Percentiles rank a stretch among this genome's conserved stretches.
phyloP scores from a whole-genome alignment of 2,113 vertebrate genomes.

The Nycticebus coucang region DNA sequence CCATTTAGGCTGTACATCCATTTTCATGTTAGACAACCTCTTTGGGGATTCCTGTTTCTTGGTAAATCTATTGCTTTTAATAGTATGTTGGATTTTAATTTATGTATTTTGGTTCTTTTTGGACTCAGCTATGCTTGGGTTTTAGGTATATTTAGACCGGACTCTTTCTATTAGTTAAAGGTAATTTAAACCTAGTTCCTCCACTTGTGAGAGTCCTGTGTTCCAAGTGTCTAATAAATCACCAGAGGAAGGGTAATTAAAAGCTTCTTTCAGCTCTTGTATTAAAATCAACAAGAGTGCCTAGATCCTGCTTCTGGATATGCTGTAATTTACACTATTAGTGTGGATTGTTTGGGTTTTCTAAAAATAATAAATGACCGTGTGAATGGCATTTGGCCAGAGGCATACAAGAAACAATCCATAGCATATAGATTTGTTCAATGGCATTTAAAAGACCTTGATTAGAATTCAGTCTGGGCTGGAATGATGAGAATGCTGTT shows the following conservation, averaged over 20 bases:
- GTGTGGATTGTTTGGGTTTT: slow-evolving; percentile 83
- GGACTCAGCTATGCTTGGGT: neutral
- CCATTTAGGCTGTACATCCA: neutral
- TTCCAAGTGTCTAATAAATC: slow-evolving; percentile 62
- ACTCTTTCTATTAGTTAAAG: slow-evolving; percentile 44
- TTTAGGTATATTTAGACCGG: slow-evolving; percentile 29
- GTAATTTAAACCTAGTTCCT: slow-evolving; percentile 64
- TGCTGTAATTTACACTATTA: slow-evolving; percentile 79
- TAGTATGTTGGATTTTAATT: neutral
- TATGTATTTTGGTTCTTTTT: neutral
- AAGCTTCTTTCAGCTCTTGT: slow-evolving; percentile 70
- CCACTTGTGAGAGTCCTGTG: neutral
- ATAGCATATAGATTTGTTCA: slow-evolving; percentile 89
- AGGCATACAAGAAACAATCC: slow-evolving; percentile 85
- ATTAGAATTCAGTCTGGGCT: slow-evolving; percentile 87
- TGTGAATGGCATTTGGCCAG: slow-evolving; percentile 82
- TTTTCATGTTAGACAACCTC: slow-evolving; percentile 47
- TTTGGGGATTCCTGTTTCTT: slow-evolving; percentile 25
- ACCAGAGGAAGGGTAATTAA: slow-evolving; percentile 77
- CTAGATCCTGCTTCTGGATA: slow-evolving; percentile 46
- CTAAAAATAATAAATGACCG: slow-evolving; percentile 88
- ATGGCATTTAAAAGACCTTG: slow-evolving; percentile 89
- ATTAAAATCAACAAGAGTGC: slow-evolving; percentile 73
- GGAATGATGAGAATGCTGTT: slow-evolving; percentile 82
- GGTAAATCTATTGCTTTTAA: neutral